A percentile compares a stretch with the other conserved stretches of the same genome.
Evolutionary conservation across 2,797 vertebrate species (phyloP).

Genomic region (Microctenopoma stevenorrisi): DNA sequence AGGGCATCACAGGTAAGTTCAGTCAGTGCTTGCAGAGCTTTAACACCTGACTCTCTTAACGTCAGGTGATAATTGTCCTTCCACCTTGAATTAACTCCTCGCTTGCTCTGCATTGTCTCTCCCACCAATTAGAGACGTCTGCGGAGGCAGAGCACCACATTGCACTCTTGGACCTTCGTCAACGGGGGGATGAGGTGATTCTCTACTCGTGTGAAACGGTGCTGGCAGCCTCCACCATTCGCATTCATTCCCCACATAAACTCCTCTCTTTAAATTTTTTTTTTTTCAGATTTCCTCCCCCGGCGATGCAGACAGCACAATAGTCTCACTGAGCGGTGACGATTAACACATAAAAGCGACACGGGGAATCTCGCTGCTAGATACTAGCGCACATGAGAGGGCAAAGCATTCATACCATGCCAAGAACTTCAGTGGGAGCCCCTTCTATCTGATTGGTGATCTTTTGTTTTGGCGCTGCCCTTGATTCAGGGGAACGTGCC

Average conservation of each 20-base stretch:
- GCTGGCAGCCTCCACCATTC: conserved; percentile 72
- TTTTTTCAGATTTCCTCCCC: conserved; percentile 66
- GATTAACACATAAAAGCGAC: conserved; percentile 84
- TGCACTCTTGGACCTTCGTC: conserved; percentile 76
- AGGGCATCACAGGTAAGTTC: background rate
- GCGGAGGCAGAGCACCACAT: conserved; percentile 61
- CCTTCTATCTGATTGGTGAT: conserved; percentile 80
- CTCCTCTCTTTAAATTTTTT: conserved; percentile 30
- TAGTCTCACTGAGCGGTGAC: conserved; percentile 79
- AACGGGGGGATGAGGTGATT: conserved; percentile 69
- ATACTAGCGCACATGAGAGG: conserved; percentile 78
- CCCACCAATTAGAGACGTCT: conserved; percentile 67
- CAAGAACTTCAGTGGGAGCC: conserved; percentile 77
- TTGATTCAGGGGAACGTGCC: conserved; percentile 72
- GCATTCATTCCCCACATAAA: conserved; percentile 72
- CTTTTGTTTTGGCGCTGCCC: conserved; percentile 79
- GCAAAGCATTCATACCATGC: conserved; percentile 77
- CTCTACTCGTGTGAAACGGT: conserved; percentile 78
- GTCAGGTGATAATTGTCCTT: conserved; percentile 31
- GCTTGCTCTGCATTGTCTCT: conserved; percentile 39
- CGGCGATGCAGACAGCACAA: conserved; percentile 77
- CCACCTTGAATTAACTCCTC: conserved; percentile 32
- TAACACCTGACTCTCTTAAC: conserved; percentile 5
- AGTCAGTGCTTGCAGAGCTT: background rate
- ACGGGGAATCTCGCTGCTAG: conserved; percentile 79